Evolutionary conservation across 2,888 invertebrate genomes (phyloP).

Genomic region (Eupithecia inturbata): DNA sequence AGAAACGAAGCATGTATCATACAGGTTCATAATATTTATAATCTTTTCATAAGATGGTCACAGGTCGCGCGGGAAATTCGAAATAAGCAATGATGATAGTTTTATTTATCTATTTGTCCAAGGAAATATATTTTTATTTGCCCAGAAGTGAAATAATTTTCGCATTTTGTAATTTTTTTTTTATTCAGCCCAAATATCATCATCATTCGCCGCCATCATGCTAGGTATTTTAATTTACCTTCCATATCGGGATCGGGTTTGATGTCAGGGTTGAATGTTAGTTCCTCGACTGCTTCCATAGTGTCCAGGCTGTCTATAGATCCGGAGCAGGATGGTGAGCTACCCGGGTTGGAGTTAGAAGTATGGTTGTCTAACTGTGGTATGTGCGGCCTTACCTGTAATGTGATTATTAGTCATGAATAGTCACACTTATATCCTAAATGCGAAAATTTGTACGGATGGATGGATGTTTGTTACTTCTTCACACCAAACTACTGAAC

Average conservation of each 20-base stretch:
- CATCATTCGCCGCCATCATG: no score
- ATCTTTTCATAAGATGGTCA: neutral
- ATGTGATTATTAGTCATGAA: neutral
- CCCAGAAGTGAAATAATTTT: no score
- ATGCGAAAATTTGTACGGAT: no score
- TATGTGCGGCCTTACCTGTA: slow-evolving; percentile 86
- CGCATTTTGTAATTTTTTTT: no score
- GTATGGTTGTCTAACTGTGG: slow-evolving; percentile 87
- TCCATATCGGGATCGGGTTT: slow-evolving; percentile 77
- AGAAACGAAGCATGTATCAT: neutral
- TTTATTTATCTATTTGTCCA: neutral
- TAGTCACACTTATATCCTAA: no score
- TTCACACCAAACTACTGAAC: no score
- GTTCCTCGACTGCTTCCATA: slow-evolving; percentile 78
- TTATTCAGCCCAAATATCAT: no score
- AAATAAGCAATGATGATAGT: neutral
- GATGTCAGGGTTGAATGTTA: slow-evolving; percentile 71
- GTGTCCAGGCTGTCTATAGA: slow-evolving; percentile 77
- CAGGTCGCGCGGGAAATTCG: neutral
- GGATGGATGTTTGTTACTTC: no score
- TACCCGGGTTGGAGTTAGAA: slow-evolving; percentile 71
- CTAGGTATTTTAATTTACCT: slow-evolving; percentile 54
- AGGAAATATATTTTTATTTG: no score
- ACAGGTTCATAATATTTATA: neutral
- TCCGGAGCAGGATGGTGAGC: slow-evolving; percentile 77